phyloP scores from a whole-genome alignment of 2,888 invertebrate genomes.

The Pantelozetes paolii region DNA sequence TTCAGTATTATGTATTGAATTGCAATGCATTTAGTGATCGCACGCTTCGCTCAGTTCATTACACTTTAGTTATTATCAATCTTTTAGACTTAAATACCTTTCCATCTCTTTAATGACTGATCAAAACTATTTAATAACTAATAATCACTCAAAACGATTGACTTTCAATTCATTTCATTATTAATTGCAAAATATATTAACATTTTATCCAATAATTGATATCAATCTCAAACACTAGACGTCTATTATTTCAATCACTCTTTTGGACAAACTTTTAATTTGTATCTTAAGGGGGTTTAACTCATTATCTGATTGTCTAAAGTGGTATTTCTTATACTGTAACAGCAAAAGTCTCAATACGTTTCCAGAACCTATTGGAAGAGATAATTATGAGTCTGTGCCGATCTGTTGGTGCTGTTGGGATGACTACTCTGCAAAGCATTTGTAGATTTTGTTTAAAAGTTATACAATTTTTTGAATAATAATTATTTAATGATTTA shows the following conservation, averaged over 20 bases:
- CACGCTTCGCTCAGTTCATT: conserved; percentile 8
- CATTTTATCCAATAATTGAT: no score
- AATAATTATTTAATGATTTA: no score
- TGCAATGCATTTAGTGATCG: neutral
- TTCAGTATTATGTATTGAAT: neutral
- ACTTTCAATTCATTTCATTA: neutral
- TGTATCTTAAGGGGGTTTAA: no score
- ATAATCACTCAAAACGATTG: neutral
- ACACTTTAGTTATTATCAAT: neutral
- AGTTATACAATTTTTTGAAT: no score
- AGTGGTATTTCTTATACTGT: no score
- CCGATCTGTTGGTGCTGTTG: no score
- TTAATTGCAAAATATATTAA: no score
- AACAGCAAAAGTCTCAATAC: no score
- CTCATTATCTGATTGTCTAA: no score
- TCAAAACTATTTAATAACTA: conserved; percentile 5
- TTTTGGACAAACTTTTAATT: neutral
- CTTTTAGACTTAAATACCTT: neutral
- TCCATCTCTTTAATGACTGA: neutral
- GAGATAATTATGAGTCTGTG: no score
- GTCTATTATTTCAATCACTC: neutral
- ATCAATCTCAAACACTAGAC: neutral
- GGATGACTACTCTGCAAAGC: neutral
- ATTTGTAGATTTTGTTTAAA: neutral
- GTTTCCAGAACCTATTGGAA: no score